Evolutionary conservation across 2,113 vertebrate species (phyloP), one percentile per base, ranked within the genome.

Genomic region (Etia nguti): DNA sequence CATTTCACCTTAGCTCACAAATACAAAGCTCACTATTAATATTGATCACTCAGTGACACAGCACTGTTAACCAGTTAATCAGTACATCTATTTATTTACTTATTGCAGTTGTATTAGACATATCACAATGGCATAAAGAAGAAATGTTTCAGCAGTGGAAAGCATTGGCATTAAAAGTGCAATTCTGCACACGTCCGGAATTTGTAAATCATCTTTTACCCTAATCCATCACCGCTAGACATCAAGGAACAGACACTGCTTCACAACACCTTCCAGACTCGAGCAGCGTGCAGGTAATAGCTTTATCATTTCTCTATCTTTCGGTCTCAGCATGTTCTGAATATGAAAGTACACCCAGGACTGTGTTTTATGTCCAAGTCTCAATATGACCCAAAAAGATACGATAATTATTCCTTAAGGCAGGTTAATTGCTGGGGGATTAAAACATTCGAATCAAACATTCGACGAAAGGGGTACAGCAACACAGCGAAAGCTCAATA

Each of bases 141-240:
- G 65, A 29, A 57, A 34, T 29, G 41, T 88, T 81, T 59, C 70
- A 80, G 88, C 68, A 79, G 7, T 8, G 36, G 75, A 88, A 86
- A 81, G 80, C 4, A 3, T 20, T 89, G 90, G 52, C 90, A 90
- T 93, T 94, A 89, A 89, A 87, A 90, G 54, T 20, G 65, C 77
- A 85, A 93, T 92, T 91, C 90, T 84, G 80, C 80, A 86, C 92
- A 93, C 62, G 68, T 91, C 82, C 2, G 2, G 43, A 90, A 91
- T 94, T 91, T 92, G 80, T 87, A 92, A 91, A 92, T 94, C 20
- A 83, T 92, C 90, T 89, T 92, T 90, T 87, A 85, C 62, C 84
- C 79, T 89, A 90, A 94, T 94, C 86, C 88, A 95, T 95, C 93
- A 94, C 81, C 22, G 59, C 84, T 56, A 85, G 89, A 80, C 90